Conservation (phyloP, 2,113 vertebrate species). For the Fregetta grallaria region DNA sequence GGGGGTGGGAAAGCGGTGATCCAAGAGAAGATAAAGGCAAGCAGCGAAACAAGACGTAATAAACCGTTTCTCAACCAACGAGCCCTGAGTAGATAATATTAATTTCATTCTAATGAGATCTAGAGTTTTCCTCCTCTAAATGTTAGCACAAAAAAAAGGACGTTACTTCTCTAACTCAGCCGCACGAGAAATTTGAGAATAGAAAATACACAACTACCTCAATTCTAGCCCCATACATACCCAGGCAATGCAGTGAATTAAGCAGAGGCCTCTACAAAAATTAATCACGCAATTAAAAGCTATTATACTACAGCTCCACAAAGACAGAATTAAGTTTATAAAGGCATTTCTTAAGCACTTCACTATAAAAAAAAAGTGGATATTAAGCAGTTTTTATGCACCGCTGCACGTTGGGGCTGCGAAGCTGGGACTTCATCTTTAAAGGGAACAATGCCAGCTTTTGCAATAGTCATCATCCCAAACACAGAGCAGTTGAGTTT, state of each 20-base stretch:
- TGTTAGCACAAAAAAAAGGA: background rate
- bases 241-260: background rate
- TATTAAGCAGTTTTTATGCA: constrained; percentile 35
- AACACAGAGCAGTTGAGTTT: background rate
- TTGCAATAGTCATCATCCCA: constrained; percentile 26
- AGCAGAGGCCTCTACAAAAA: constrained; percentile 8
- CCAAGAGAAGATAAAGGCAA: background rate
- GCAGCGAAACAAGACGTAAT: background rate
- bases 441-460: constrained; percentile 33
- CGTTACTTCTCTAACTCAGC: background rate
- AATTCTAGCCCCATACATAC: background rate
- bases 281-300: constrained; percentile 43
- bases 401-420: background rate
- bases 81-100: background rate
- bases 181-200: background rate
- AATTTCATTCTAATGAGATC: background rate
- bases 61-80: background rate
- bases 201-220: background rate
- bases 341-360: background rate
- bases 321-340: constrained; percentile 34
- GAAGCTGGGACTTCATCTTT: constrained; percentile 25
- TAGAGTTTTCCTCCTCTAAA: background rate
- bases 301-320: background rate
- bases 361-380: background rate
- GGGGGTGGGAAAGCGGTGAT: background rate